phyloP scores from a whole-genome alignment of 2,888 invertebrate genomes.

The Diloba caeruleocephala region DNA sequence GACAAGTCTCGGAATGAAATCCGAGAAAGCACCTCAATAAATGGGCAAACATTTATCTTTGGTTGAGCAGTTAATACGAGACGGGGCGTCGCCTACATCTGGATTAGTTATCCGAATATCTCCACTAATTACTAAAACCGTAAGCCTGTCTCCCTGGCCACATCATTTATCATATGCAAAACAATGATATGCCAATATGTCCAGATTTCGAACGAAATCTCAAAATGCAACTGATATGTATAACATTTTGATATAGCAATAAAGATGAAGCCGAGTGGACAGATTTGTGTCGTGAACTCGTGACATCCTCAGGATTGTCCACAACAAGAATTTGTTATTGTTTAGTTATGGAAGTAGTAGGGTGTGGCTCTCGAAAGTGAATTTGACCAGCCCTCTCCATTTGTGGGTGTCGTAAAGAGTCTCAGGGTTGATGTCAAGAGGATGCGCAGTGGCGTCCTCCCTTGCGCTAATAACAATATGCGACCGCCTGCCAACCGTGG shows the following conservation, averaged over 20 bases:
- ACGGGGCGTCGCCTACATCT: conserved; percentile 59
- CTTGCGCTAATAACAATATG: too few relatives aligned
- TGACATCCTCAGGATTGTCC: conserved; percentile 42
- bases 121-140: conserved; percentile 20
- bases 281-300: conserved; percentile 40
- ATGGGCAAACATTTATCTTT: conserved; percentile 70
- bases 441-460: too few relatives aligned
- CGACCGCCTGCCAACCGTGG: too few relatives aligned
- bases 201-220: conserved; percentile 17
- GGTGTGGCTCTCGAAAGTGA: too few relatives aligned
- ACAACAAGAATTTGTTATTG: too few relatives aligned
- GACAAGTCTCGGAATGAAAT: conserved; percentile 60
- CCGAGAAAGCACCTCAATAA: conserved; percentile 65
- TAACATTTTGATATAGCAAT: conserved; percentile 23
- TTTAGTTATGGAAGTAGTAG: conserved; percentile 24
- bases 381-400: too few relatives aligned
- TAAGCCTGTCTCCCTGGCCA: conserved; percentile 17
- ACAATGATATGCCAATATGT: conserved; percentile 27
- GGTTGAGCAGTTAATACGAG: conserved; percentile 63
- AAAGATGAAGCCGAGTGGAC: conserved; percentile 23
- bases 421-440: too few relatives aligned
- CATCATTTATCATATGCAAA: conserved; percentile 6
- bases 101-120: conserved; percentile 38
- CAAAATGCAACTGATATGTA: conserved; percentile 12
- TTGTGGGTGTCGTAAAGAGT: too few relatives aligned